Base-by-base conservation (phyloP, 2,113 vertebrate genomes). In the Trachemys scripta region DNA sequence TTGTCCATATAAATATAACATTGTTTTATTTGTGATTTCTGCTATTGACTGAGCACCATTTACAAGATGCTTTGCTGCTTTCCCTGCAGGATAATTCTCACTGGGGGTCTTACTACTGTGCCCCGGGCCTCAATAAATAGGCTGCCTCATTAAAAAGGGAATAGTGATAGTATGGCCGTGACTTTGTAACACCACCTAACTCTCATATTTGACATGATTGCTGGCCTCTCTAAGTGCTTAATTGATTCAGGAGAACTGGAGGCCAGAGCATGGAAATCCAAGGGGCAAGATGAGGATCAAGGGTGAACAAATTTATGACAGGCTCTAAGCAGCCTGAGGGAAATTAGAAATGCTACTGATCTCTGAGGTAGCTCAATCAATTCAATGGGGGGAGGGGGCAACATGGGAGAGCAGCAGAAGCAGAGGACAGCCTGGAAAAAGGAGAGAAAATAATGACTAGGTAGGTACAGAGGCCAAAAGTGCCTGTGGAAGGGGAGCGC, bases 201-300 rank as follows among this genome's bases (percentile, higher is more conserved):
- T 96, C 97, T 96, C 93, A 72, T 95, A 96, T 93, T 95, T 96
- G 96, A 97, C 96, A 95, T 96, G 97, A 97, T 97, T 96, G 94
- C 96, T 93, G 94, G 95, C 96, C 96, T 92, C 93, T 97, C 97
- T 95, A 92, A 97, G 96, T 98, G 96, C 95, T 97, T 98, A 97
- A 97, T 96, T 97, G 97, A 98, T 97, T 97, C 96, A 96, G 95
- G 96, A 95, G 96, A 92, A 97, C 97, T 97, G 91, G 96, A 97
- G 97, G 97, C 95, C 96, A 92, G 88, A 95, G 95, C 90, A 16
- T 95, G 94, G 93, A 96, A 96, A 95, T 95, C 94, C 93, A 24
- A 95, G 95, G 94, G 96, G 93, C 94, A 97, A 90, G 82, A 96
- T 65, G 92, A 96, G 92, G 90, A 96, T 97, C 96, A 96, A 95